Evolutionary conservation across 2,888 invertebrate genomes (phyloP), one percentile per base, ranked within the genome.

Genomic region (Tillus elongatus): DNA sequence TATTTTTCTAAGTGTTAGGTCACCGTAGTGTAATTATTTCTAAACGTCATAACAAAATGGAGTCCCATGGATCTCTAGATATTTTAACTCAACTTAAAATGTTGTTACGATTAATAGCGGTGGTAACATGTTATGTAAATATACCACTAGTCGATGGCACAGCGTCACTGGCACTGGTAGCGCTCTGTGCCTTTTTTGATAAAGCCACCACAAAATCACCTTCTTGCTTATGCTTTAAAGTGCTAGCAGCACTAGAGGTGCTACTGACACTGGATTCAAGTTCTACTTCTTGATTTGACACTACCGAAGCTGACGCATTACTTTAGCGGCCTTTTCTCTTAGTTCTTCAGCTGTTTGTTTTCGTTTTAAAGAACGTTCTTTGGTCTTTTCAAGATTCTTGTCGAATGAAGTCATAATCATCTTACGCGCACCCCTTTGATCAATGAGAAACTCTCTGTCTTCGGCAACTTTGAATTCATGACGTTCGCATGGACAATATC

Each of bases 281-380:
- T 19, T 19, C 24, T n/a, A n/a, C n/a, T 19, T 19, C 24, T 19
- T 19, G 24, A 19, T n/a, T 19, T 6, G 24, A 29, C 12, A 29
- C 30, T 11, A 29, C 30, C 30, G 30, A 29, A 29, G 30, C 8
- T 29, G 30, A 29, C 4, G 30, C 30, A 29, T 29, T 29, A 29
- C 11, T 19, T 19, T 19, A 19, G 24, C 24, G 6, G 24, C 24
- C 6, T 19, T 19, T 19, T 19, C n/a, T 19, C 24, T 19, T 19
- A 19, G 6, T 29, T 29, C 11, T 9, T 29, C 8, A 29, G 24
- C 24, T 19, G 6, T 19, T 19, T 19, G 24, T 19, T 19, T 19
- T n/a, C 24, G 24, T 8, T 19, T 29, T 29, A 10, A 11, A 29
- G 9, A 9, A 29, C 30, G 30, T 29, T 29, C 30, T 29, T 29